Evolutionary conservation across 1,140 invertebrate species (phyloP).

Genomic region (Calephelis virginiensis): DNA sequence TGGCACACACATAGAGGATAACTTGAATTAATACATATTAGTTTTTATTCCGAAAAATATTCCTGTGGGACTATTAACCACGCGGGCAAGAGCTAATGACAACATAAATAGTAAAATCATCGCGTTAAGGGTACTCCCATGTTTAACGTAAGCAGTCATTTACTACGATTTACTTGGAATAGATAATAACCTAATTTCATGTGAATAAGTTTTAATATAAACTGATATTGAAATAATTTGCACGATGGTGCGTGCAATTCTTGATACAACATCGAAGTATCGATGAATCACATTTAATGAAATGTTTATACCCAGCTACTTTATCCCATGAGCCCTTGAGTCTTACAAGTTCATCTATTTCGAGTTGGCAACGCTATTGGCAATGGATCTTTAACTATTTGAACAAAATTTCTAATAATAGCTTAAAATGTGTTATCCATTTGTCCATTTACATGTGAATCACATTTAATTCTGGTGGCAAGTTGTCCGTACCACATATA

Average conservation of each 20-base stretch:
- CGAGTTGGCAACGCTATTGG: constrained; percentile 38
- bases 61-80: no score
- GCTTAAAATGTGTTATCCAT: constrained; percentile 9
- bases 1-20: no score
- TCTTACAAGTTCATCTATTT: constrained; percentile 42
- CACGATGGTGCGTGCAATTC: not conserved
- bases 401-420: constrained; percentile 23
- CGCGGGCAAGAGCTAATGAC: no score
- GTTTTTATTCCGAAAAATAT: no score
- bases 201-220: not conserved
- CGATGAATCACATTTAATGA: constrained; percentile 9
- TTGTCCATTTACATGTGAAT: constrained; percentile 9
- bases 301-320: constrained; percentile 4
- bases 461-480: not conserved
- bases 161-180: no score
- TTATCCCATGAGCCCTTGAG: constrained; percentile 30
- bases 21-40: no score
- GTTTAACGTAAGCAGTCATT: no score
- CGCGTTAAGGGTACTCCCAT: no score
- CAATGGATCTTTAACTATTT: constrained; percentile 29
- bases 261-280: constrained; percentile 6
- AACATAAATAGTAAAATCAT: no score
- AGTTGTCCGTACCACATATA: no score
- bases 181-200: not conserved
- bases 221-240: not conserved